phyloP scores from a whole-genome alignment of 2,113 vertebrate genomes.

The Mastomys natalensis region DNA sequence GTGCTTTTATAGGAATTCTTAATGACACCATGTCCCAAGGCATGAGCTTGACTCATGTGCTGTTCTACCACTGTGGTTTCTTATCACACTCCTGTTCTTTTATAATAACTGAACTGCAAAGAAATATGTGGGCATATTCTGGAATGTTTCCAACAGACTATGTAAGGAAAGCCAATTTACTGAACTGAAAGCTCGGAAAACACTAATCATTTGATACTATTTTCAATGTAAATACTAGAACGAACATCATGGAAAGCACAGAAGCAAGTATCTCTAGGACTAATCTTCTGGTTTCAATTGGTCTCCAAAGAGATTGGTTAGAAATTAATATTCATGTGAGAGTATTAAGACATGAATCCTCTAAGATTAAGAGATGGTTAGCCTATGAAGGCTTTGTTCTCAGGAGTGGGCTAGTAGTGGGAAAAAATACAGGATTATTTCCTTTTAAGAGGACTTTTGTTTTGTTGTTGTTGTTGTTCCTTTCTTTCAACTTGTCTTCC shows the following conservation, averaged over 20 bases:
- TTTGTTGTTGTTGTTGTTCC: background rate
- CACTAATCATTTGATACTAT: background rate
- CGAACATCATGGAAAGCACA: background rate
- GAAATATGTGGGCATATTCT: background rate
- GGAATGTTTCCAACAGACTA: background rate
- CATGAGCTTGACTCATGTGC: background rate
- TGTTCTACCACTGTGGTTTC: background rate
- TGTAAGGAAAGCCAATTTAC: background rate
- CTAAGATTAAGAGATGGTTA: too few species aligned
- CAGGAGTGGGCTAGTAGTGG: background rate
- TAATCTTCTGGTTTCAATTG: background rate
- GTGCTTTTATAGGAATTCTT: slow-evolving; percentile 67
- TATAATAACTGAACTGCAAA: background rate
- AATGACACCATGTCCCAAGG: slow-evolving; percentile 56
- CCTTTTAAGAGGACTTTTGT: background rate
- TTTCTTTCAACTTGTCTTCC: background rate
- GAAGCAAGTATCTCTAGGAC: background rate
- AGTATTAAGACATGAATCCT: background rate
- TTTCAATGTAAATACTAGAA: background rate
- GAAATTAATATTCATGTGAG: background rate
- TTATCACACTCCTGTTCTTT: background rate
- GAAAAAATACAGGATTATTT: background rate
- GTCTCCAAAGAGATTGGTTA: background rate
- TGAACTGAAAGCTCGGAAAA: background rate
- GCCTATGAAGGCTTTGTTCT: too few species aligned